Conservation (phyloP, 2,797 vertebrate species). For the Cryptoprocta ferox region DNA sequence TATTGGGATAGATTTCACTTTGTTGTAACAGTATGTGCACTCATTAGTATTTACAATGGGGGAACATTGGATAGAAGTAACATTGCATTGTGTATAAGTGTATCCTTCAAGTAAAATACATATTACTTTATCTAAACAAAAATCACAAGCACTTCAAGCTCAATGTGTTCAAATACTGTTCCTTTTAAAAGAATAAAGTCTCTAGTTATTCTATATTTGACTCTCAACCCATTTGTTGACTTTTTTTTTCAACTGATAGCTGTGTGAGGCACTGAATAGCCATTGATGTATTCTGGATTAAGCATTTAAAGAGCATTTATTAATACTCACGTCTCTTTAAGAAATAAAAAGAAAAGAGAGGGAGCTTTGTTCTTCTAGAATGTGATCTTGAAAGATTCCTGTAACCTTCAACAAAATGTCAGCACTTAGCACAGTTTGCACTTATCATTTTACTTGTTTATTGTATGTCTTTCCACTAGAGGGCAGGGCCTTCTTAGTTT, state of each 20-base stretch:
- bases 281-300: background rate
- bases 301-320: background rate
- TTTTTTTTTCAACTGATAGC: background rate
- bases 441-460: background rate
- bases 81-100: background rate
- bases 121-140: background rate
- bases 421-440: background rate
- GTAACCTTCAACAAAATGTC: background rate
- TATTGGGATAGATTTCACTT: background rate
- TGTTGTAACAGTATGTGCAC: background rate
- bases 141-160: background rate
- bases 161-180: background rate
- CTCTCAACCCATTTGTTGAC: background rate
- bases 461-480: slow-evolving; percentile 65
- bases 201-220: background rate
- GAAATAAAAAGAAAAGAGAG: background rate
- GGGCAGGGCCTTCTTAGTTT: slow-evolving; percentile 66
- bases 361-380: background rate
- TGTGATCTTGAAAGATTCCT: background rate
- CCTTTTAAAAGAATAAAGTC: background rate
- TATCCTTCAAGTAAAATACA: background rate
- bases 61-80: background rate
- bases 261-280: background rate
- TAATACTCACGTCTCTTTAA: background rate
- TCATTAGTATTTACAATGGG: background rate